A percentile compares a stretch with the other conserved stretches of the same genome.
Evolutionary conservation across 1,140 invertebrate genomes (phyloP).

Genomic region (Calephelis virginiensis): DNA sequence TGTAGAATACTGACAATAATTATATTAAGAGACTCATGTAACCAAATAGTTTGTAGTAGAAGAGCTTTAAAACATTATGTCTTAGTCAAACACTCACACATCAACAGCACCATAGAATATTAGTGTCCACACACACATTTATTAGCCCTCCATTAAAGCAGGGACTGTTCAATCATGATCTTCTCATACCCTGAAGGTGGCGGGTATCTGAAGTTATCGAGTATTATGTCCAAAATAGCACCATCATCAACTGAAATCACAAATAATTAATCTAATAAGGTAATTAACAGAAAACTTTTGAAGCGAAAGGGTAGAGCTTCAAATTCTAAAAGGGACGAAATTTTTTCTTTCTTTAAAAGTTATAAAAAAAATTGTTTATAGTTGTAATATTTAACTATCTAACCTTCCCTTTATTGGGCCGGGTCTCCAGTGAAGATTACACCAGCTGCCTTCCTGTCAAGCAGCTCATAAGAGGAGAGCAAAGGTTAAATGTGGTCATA

Average conservation of each 20-base stretch:
- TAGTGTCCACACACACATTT: constrained; percentile 38
- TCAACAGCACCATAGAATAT: constrained; percentile 23
- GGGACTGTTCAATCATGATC: constrained; percentile 98
- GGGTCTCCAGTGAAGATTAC: too few relatives aligned
- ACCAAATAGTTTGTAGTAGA: constrained; percentile 9
- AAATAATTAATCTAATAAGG: constrained; percentile 21
- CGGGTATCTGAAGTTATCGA: constrained; percentile 91
- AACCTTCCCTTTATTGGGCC: too few relatives aligned
- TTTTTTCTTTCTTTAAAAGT: too few relatives aligned
- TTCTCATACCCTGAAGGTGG: constrained; percentile 95
- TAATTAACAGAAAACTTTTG: constrained; percentile 3
- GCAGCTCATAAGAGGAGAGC: too few relatives aligned
- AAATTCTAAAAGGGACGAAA: too few relatives aligned
- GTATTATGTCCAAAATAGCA: constrained; percentile 96
- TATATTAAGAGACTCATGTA: too few relatives aligned
- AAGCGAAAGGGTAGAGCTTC: too few relatives aligned
- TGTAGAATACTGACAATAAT: too few relatives aligned
- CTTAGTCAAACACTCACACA: constrained; percentile 5
- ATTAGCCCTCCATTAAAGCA: constrained; percentile 84
- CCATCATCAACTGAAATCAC: constrained; percentile 94
- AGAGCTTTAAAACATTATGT: background rate
- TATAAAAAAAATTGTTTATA: too few relatives aligned
- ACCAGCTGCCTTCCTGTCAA: too few relatives aligned
- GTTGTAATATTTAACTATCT: too few relatives aligned
- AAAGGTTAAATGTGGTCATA: too few relatives aligned